Base-by-base conservation (phyloP, 2,797 vertebrate genomes). In the Coracias cyanogaster region DNA sequence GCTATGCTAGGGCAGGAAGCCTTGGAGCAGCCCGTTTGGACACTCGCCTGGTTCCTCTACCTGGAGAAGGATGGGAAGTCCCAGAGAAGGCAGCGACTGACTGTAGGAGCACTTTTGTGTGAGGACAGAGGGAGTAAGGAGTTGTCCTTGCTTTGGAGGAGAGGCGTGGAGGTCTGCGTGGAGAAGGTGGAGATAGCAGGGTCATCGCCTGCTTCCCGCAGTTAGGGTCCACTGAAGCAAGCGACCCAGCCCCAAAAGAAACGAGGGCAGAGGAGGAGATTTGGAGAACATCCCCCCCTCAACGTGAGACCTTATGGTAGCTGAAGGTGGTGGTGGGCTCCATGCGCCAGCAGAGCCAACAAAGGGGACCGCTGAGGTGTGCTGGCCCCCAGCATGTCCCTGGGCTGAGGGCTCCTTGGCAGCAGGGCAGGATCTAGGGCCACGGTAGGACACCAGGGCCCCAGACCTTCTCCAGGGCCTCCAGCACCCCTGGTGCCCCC, bases 131-230 rank as follows among this genome's bases (percentile, higher is more conserved):
- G 15, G 25, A 54, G 7, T 10, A 29, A 55, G 45, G 19, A 21
- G 52, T 12, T 43, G 48, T 60, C 54, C 76, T 60, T 48, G 52
- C 28, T 85, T 33, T 57, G 41, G 20, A 78, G 24, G 20, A 60
- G 80, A 41, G 28, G n/a, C 1, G 4, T 3, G 46, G 33, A 78
- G 17, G 10, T 85, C 64, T 79, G 19, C 18, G 5, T 2, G 12
- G 43, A 90, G 28, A 28, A 73, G 61, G 28, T 22, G 69, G 39
- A 57, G 55, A n/a, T 18, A 64, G 26, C 45, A 76, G 22, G 14
- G 11, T 69, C 48, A 54, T 8, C 0, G 0, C 9, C 48, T 15
- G 22, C 17, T 77, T 77, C 43, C 31, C 0, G 0, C 12, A 51
- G 18, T 21, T 24, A 9, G 39, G 28, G n/a, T 24, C 35, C n/a